Base-by-base conservation (phyloP, 2,888 invertebrate genomes). In the Caenorhabditis sp. region DNA sequence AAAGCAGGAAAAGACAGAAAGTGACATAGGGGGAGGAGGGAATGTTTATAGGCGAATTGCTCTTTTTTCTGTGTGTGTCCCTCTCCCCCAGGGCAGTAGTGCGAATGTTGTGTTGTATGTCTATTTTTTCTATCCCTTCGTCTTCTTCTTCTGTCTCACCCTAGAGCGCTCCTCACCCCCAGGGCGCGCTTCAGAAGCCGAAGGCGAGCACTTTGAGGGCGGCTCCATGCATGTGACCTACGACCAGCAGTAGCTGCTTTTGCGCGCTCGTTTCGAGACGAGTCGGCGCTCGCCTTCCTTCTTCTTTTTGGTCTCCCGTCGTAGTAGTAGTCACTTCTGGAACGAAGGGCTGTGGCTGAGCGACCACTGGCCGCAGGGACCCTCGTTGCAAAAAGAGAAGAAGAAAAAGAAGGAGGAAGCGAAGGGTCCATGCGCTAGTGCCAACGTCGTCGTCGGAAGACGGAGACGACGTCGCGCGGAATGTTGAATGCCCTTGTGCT, bases 1-100 rank as follows among this genome's bases (percentile, higher is more conserved):
- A 78, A 70, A 78, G 64, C 64, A 64, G 64, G 78, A 70, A 69
- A 78, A 62, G 78, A 70, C 69, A 70, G 70, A 78, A 70, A 80
- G 68, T 79, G 76, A 76, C 69, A 82, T 61, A 69, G 64, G 55
- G 67, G 71, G 71, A 58, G 65, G 58, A 18, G 69, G 70, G 80
- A 80, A 80, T 80, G 80, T 80, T 80, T 80, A 80, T 80, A 80
- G 77, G 72, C 80, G 80, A 80, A 80, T 80, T 80, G 80, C 80
- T 80, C 80, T 80, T 80, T 80, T 80, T 80, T 72, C 68, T 80
- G 80, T 80, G 60, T 62, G 70, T 65, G 79, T 79, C 71, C 72
- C 67, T 72, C 80, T 80, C 80, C 79, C 78, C 79, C 79, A 79
- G 79, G 79, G 71, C 61, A 67, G 61, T 71, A 78, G 78, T 69